phyloP scores from a whole-genome alignment of 1,140 invertebrate genomes.

The Stegodyphus dumicola region DNA sequence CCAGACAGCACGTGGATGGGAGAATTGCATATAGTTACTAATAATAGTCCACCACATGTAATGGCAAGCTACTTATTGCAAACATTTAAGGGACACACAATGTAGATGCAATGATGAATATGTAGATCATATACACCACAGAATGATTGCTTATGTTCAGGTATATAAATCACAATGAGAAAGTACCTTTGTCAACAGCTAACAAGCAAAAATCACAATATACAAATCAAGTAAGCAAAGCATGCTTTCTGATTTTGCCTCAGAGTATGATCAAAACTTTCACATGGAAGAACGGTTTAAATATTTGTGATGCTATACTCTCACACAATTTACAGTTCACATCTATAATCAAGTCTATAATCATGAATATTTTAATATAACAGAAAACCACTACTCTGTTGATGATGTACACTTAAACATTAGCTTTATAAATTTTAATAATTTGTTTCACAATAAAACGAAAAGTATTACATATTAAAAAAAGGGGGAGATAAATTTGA shows the following conservation, averaged over 20 bases:
- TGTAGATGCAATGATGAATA: conserved; percentile 46
- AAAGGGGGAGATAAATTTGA: too few relatives aligned
- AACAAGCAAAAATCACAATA: conserved; percentile 39
- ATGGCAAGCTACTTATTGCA: conserved; percentile 52
- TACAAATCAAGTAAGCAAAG: conserved; percentile 56
- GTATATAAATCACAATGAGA: conserved; percentile 54
- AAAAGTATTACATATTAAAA: background rate
- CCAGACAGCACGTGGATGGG: conserved; percentile 17
- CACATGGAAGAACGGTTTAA: conserved; percentile 40
- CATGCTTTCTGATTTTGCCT: conserved; percentile 29
- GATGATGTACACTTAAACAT: background rate
- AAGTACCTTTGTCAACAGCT: conserved; percentile 42
- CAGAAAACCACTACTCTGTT: background rate
- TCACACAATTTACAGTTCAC: background rate
- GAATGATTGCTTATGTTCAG: conserved; percentile 47
- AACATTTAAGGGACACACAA: conserved; percentile 39
- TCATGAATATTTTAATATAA: background rate
- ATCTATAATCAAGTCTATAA: background rate
- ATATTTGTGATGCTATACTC: background rate
- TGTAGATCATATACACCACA: conserved; percentile 4
- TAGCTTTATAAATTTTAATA: background rate
- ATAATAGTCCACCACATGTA: conserved; percentile 17
- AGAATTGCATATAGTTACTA: conserved; percentile 21
- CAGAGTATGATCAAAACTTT: conserved; percentile 55
- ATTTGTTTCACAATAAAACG: background rate